Conservation (phyloP, 92 coral and sea anemone species). For the Umimayanthus chanpuru region DNA sequence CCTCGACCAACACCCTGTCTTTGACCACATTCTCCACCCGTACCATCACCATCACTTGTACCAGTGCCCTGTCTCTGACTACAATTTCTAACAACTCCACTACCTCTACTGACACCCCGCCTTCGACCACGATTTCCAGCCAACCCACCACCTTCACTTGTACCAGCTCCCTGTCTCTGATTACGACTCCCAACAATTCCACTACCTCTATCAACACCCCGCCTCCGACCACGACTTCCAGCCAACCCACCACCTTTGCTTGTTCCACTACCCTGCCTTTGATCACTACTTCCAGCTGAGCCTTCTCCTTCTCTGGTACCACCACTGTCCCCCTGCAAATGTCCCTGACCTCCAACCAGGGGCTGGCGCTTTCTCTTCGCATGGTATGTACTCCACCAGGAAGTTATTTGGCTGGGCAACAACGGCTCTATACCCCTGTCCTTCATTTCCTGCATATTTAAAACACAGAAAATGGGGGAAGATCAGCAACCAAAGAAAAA, state of each 20-base stretch:
- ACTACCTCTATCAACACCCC: background rate
- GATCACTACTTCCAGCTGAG: background rate
- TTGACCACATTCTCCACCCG: background rate
- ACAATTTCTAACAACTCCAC: background rate
- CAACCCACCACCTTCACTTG: background rate
- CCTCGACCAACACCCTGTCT: background rate
- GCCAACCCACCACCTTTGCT: background rate
- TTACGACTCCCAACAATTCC: background rate
- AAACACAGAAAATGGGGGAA: background rate
- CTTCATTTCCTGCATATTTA: slow-evolving; percentile 1
- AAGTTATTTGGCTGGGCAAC: slow-evolving; percentile 13
- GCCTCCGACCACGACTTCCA: background rate
- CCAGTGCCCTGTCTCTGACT: background rate
- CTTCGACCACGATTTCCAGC: background rate
- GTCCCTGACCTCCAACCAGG: background rate
- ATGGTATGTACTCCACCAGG: slow-evolving; percentile 37
- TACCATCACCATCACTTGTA: background rate
- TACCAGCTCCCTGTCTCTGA: background rate
- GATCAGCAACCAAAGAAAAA: background rate
- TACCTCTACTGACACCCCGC: background rate
- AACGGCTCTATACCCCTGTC: slow-evolving; percentile 28
- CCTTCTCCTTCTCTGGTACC: background rate
- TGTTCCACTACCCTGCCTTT: background rate
- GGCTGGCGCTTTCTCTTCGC: slow-evolving; percentile 33
- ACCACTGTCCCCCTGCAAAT: background rate